Conservation (phyloP, 2,888 invertebrate species). For the Andricus curvator region DNA sequence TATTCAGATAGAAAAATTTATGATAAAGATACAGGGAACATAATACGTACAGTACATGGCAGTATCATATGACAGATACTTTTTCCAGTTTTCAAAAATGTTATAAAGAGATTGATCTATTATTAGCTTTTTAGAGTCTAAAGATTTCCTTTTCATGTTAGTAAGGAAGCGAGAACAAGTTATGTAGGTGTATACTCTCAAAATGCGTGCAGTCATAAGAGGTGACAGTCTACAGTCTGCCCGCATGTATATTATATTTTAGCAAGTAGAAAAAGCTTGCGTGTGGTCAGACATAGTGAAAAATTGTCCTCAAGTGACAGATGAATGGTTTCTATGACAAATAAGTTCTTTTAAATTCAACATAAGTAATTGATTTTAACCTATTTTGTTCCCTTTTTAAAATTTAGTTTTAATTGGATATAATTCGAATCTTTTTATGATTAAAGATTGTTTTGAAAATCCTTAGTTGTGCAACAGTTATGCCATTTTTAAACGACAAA, state of each 20-base stretch:
- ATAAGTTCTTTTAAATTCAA: too few relatives aligned
- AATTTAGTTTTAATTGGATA: not conserved
- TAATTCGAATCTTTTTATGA: not conserved
- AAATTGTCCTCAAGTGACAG: not conserved
- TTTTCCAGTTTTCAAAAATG: too few relatives aligned
- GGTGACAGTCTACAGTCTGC: not conserved
- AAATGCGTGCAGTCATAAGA: not conserved
- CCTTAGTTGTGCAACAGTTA: too few relatives aligned
- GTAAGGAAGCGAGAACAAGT: too few relatives aligned
- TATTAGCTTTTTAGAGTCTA: too few relatives aligned
- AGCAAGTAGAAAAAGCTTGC: conserved; percentile 38
- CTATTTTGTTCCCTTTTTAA: not conserved
- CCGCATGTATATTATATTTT: not conserved
- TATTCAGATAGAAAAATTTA: not conserved
- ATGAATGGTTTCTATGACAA: not conserved
- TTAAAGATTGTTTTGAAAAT: too few relatives aligned
- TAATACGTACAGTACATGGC: too few relatives aligned
- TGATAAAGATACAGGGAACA: not conserved
- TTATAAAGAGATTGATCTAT: too few relatives aligned
- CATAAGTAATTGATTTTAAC: not conserved
- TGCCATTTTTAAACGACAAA: too few relatives aligned
- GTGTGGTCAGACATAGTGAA: conserved; percentile 27
- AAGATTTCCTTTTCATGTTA: too few relatives aligned
- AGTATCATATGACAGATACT: too few relatives aligned
- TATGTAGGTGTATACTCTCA: too few relatives aligned